phyloP scores from a whole-genome alignment of 2,888 invertebrate genomes.

The Xanthia togata region DNA sequence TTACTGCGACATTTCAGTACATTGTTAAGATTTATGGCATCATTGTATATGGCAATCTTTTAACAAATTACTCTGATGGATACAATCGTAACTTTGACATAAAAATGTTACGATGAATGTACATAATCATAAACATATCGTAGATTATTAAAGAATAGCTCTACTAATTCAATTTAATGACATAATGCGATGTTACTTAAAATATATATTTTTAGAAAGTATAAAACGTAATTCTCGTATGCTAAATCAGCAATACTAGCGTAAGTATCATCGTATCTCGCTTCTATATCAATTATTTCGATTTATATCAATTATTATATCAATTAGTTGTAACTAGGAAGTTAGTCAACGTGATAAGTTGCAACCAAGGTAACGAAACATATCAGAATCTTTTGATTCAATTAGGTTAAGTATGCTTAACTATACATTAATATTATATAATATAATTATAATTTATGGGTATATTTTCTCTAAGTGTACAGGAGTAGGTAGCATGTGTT shows the following conservation, averaged over 20 bases:
- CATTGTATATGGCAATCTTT: conserved; percentile 2
- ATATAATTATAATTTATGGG: conserved; percentile 59
- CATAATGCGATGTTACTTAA: conserved; percentile 51
- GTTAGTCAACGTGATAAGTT: conserved; percentile 89
- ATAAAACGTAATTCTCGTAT: conserved; percentile 70
- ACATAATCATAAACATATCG: conserved; percentile 55
- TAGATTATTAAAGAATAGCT: conserved; percentile 21
- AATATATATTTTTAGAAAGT: conserved; percentile 68
- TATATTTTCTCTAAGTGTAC: conserved; percentile 78
- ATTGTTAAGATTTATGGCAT: conserved; percentile 24
- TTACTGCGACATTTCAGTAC: conserved; percentile 63
- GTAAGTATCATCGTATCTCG: conserved; percentile 75
- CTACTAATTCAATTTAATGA: conserved; percentile 41
- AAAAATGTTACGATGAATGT: conserved; percentile 43
- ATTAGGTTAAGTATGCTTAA: conserved; percentile 79
- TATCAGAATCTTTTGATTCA: conserved; percentile 93
- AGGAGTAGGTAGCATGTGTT: conserved; percentile 70
- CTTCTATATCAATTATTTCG: conserved; percentile 82
- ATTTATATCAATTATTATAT: conserved; percentile 75
- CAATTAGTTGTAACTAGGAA: conserved; percentile 75
- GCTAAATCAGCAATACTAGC: conserved; percentile 85
- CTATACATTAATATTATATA: conserved; percentile 66
- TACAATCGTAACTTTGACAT: conserved; percentile 27
- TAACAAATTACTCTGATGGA: conserved; percentile 39
- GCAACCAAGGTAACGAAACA: conserved; percentile 94